These are phyloP conservation scores for Pomacea maculata DNA, from an alignment of 1,140 invertebrate genomes.

Conservation along the genomic window DNA sequence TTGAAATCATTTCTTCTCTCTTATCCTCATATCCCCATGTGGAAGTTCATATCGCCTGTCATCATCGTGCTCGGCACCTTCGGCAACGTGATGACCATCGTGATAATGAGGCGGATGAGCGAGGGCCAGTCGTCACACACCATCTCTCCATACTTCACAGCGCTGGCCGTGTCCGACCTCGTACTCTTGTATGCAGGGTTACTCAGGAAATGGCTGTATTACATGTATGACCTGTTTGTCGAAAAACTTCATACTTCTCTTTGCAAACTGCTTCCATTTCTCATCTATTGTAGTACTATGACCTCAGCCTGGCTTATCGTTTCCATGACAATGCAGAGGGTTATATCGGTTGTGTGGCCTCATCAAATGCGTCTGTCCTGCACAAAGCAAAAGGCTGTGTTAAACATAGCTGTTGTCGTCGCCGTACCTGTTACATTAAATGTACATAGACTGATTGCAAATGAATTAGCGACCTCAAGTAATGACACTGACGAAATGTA, in stretches of 20 bases:
- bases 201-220: constrained; percentile 39
- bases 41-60: too few relatives aligned
- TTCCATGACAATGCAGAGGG: constrained; percentile 42
- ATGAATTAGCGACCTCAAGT: too few relatives aligned
- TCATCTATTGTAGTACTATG: constrained; percentile 31
- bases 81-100: too few relatives aligned
- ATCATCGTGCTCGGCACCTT: constrained; percentile 30
- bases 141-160: constrained; percentile 34
- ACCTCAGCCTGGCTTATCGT: constrained; percentile 46
- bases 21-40: neutral
- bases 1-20: too few relatives aligned
- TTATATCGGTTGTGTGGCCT: constrained; percentile 41
- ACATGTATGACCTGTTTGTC: constrained; percentile 35
- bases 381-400: neutral
- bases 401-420: neutral
- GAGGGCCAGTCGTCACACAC: constrained; percentile 8
- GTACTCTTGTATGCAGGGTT: constrained; percentile 40
- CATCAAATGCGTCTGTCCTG: constrained; percentile 29
- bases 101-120: neutral
- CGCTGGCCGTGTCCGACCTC: constrained; percentile 37
- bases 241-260: constrained; percentile 20
- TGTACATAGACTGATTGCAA: too few relatives aligned
- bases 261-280: constrained; percentile 39
- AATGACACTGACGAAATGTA: too few relatives aligned
- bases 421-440: too few relatives aligned